Evolutionary conservation across 1,140 invertebrate species (phyloP), one percentile per base, ranked within the genome.

Genomic region (Brachionus rotundiformis): DNA sequence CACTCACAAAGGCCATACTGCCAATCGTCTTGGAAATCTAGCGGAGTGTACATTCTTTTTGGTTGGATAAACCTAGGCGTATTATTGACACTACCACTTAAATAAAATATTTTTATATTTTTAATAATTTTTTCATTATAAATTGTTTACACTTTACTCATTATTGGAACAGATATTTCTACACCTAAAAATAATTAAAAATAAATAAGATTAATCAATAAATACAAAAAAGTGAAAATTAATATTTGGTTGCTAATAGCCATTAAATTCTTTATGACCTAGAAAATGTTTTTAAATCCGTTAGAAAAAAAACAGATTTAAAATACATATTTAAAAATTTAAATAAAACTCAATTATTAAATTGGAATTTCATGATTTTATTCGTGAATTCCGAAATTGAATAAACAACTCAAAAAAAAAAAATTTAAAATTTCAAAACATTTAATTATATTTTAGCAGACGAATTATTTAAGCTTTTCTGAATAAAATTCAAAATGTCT

Each of bases 1-100:
- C 73, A 77, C 23, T 77, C 73, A 16, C 73, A 77, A 4, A 77
- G 39, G 33, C 73, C 73, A 77, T 47, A 77, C n/a, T 49, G 41
- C 73, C 73, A 77, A 4, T 77, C 73, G 0, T 77, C 49, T 59
- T 77, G 36, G 19, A 54, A 77, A 7, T 77, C 73, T 49, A 77
- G 25, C 1, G 73, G 49, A 31, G 63, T 68, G 10, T 68, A 68
- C 63, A 68, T 68, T 33, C 63, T 31, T 68, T 33, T 68, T 36
- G 63, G 63, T 23, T 77, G 73, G 8, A 44, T 29, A 8, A 47
- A 59, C 13, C 73, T 29, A 2, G 73, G 44, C 11, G 73, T 44
- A 11, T 13, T 49, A 33, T 77, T 59, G 7, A 29, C 39, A 59
- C 73, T 77, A 49, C 39, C 23, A 77, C 49, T 77, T 23, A 77